These are phyloP conservation scores for Megaceryle alcyon DNA, from an alignment of 2,797 vertebrate species.

Conservation along the genomic window DNA sequence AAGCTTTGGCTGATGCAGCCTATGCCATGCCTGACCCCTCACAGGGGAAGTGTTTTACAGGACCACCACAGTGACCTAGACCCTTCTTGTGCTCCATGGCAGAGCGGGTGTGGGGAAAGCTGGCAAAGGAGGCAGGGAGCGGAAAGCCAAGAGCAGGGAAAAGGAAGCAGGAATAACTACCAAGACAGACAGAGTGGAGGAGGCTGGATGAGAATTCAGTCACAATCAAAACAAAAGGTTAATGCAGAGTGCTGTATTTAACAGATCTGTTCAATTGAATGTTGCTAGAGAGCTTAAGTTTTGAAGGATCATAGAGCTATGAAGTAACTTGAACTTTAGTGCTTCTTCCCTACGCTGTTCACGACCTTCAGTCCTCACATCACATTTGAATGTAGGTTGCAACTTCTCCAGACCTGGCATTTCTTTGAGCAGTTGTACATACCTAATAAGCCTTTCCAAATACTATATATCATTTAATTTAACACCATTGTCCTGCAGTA, in stretches of 20 bases:
- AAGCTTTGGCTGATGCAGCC: not conserved
- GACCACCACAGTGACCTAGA: rapidly evolving
- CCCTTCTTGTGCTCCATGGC: rapidly evolving
- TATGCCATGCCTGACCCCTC: rapidly evolving
- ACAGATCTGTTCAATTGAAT: slow-evolving; percentile 17
- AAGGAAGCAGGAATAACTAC: slow-evolving; percentile 20
- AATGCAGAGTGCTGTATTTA: slow-evolving; percentile 4
- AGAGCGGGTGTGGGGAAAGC: not conserved
- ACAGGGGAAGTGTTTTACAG: rapidly evolving
- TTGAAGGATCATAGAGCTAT: not conserved
- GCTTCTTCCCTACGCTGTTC: not conserved
- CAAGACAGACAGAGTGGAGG: slow-evolving; percentile 61
- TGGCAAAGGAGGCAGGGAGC: not conserved
- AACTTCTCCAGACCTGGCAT: not conserved
- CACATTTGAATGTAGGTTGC: not conserved
- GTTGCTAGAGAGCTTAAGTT: not conserved
- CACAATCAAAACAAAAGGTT: slow-evolving; percentile 3
- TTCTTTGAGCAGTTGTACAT: not conserved
- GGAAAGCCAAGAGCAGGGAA: not conserved
- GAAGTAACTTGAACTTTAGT: not conserved
- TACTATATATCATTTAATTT: slow-evolving; percentile 1
- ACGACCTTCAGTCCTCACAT: not conserved
- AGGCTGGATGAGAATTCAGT: slow-evolving; percentile 37
- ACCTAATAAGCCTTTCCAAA: slow-evolving; percentile 17
- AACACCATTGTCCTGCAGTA: slow-evolving; percentile 11